These are phyloP conservation scores for Hermodice carunculata DNA, from an alignment of 2,888 invertebrate species.

Conservation along the genomic window DNA sequence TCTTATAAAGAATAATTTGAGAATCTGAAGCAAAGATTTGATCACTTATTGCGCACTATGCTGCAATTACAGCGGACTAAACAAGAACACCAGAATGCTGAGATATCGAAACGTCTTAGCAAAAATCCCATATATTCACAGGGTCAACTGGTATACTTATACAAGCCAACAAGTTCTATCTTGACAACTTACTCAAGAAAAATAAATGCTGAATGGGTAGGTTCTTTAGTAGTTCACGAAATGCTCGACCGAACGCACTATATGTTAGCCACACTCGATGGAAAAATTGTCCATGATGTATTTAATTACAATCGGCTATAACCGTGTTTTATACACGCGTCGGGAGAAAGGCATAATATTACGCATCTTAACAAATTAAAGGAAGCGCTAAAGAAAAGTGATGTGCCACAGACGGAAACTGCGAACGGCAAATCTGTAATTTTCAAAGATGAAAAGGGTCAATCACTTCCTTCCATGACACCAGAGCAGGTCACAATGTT, in stretches of 20 bases:
- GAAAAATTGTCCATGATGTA: background rate
- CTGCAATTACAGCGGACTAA: background rate
- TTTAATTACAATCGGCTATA: background rate
- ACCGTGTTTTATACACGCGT: constrained; percentile 10
- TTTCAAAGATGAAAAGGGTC: no score
- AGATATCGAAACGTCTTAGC: background rate
- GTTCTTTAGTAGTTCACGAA: background rate
- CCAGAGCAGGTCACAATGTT: no score
- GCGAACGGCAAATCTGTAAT: no score
- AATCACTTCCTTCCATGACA: no score
- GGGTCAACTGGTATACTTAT: background rate
- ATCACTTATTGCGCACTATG: background rate
- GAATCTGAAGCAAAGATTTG: background rate
- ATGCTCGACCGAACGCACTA: background rate
- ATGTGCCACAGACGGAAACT: no score
- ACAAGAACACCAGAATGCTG: background rate
- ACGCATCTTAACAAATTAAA: no score
- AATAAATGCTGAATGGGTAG: background rate
- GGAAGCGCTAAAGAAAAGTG: no score
- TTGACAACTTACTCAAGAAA: background rate
- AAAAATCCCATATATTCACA: background rate
- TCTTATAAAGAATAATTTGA: background rate
- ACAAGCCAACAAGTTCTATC: background rate
- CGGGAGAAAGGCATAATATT: no score
- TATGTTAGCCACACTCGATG: background rate